Evolutionary conservation across 1,140 invertebrate species (phyloP), one percentile per base, ranked within the genome.

Genomic region (Sarcophaga bullata): DNA sequence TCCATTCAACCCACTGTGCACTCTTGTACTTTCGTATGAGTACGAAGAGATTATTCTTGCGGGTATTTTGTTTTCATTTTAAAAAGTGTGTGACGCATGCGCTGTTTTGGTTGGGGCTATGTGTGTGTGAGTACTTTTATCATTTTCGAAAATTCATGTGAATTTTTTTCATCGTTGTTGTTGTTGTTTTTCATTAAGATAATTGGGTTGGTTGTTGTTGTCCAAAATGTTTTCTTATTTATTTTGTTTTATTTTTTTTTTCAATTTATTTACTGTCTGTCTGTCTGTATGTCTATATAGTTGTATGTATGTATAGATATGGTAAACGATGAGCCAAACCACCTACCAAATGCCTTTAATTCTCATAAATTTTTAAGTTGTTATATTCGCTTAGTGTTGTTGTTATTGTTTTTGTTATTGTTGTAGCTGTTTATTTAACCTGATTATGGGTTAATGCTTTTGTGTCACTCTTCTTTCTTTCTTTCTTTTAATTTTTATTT

Each of bases 391-490:
- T 37, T 37, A 37, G 15, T 58, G 54, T 58, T 58, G n/a, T 58
- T 58, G 7, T 58, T 58, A 6, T 13, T 52, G 54, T 58, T 13
- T 0, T 54, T 58, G 15, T 58, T 58, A 8, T 15, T 58, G 15
- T n/a, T 58, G 52, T 54, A 13, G 52, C 15, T 13, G 52, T 54
- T 54, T 13, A 6, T 58, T 58, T 58, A 58, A 58, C 54, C 54
- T 58, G 54, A 58, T 58, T 58, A 58, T 58, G 54, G 54, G 54
- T 58, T 58, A 58, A 58, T 58, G 54, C 54, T 58, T 58, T 58
- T 58, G 46, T 48, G 73, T 15, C 73, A 76, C 17, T 48, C 15
- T 25, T 72, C 37, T 5, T 72, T 25, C 8, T 19, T 17, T 11
- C 37, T 72, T 72, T 19, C 62, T 19, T 13, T 19, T n/a, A 25